These are phyloP conservation scores for Slavum lentiscoides DNA, from an alignment of 2,888 invertebrate genomes.

Conservation along the genomic window DNA sequence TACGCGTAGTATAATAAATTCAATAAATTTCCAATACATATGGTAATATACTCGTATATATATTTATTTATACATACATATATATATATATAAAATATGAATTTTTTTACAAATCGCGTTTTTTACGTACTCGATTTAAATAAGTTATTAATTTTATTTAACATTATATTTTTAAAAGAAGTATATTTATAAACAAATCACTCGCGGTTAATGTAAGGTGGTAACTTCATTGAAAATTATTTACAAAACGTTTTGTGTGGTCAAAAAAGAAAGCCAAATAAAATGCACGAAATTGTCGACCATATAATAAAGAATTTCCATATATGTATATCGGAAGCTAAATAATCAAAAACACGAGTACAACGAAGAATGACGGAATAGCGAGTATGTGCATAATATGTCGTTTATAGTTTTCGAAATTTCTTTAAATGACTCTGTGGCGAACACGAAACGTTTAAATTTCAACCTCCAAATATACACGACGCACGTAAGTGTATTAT, in stretches of 20 bases:
- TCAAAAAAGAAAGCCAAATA: not conserved
- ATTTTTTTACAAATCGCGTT: conserved; percentile 5
- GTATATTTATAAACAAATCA: not conserved
- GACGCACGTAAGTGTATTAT: not conserved
- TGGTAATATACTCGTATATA: too few relatives aligned
- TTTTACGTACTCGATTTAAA: not conserved
- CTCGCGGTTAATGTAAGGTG: not conserved
- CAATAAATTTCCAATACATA: not conserved
- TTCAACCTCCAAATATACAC: conserved; percentile 10
- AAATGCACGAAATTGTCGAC: not conserved
- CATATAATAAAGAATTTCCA: not conserved
- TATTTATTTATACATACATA: too few relatives aligned
- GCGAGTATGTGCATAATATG: too few relatives aligned
- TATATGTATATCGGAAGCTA: conserved; percentile 2
- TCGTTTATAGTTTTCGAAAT: not conserved
- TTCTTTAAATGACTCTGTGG: not conserved
- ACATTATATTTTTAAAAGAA: conserved; percentile 10
- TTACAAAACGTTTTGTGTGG: not conserved
- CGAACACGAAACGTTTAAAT: not conserved
- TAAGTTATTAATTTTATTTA: not conserved
- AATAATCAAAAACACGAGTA: not conserved
- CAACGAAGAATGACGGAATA: too few relatives aligned
- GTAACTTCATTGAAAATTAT: conserved; percentile 7
- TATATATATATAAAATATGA: conserved; percentile 8
- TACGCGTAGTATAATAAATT: conserved; percentile 13